These are phyloP conservation scores for Chelidonichthys spinosus DNA, from an alignment of 2,797 vertebrate genomes.

Conservation along the genomic window DNA sequence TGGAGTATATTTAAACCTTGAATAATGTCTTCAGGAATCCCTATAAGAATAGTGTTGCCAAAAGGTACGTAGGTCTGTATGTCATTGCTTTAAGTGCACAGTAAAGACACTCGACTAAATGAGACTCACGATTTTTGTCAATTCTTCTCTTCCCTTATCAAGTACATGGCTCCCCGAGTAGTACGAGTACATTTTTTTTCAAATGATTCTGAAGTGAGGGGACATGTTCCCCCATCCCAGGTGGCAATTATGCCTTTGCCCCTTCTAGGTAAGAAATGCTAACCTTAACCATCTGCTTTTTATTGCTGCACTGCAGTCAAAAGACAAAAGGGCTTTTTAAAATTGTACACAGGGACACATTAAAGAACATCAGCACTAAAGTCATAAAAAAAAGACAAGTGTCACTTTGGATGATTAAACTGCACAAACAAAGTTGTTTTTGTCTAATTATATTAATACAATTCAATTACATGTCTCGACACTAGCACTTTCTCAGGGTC, in stretches of 20 bases:
- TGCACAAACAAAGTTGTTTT: not conserved
- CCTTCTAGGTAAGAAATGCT: not conserved
- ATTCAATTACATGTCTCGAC: not conserved
- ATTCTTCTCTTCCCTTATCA: not conserved
- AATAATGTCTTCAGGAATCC: too few relatives aligned
- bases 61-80: too few relatives aligned
- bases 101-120: too few relatives aligned
- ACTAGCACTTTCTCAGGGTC: not conserved
- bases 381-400: too few relatives aligned
- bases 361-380: constrained; percentile 4
- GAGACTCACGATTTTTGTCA: not conserved
- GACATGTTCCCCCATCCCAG: not conserved
- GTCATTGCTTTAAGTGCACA: too few relatives aligned
- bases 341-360: not conserved
- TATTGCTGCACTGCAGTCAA: not conserved
- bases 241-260: not conserved
- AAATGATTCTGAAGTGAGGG: not conserved
- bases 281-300: not conserved
- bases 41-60: too few relatives aligned
- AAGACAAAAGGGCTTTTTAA: not conserved
- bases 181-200: not conserved
- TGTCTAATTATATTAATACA: not conserved
- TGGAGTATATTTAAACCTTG: too few relatives aligned
- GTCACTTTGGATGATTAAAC: not conserved
- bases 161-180: too few relatives aligned